Conservation (phyloP, 2,113 vertebrate genomes). For the Mesocricetus auratus region DNA sequence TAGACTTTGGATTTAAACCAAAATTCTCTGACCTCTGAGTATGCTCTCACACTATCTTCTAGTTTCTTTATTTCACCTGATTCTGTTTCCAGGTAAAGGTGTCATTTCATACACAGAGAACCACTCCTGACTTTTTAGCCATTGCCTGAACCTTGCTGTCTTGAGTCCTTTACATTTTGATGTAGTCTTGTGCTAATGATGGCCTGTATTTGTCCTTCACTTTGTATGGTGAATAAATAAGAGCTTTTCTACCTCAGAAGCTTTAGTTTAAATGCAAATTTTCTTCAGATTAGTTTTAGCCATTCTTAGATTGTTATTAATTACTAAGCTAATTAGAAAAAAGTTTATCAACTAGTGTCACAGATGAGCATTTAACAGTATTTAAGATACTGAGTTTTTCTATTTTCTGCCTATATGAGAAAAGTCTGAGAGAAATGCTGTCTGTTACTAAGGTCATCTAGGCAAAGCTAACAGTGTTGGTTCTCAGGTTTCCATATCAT, state of each 20-base stretch:
- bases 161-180: not conserved
- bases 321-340: constrained; percentile 1
- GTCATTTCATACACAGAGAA: not conserved
- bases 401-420: not conserved
- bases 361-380: not conserved
- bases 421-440: not conserved
- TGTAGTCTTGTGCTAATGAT: not conserved
- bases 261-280: not conserved
- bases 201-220: not conserved
- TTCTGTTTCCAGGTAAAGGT: no score
- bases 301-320: not conserved
- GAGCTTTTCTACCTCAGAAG: not conserved
- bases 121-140: not conserved
- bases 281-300: not conserved
- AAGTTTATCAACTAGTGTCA: not conserved
- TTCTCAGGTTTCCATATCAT: not conserved
- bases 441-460: not conserved
- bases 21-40: not conserved
- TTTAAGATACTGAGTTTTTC: constrained; percentile 27
- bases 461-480: not conserved
- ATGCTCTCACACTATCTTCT: not conserved
- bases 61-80: not conserved
- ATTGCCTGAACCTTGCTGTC: not conserved
- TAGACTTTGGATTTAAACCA: not conserved
- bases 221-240: not conserved